Conservation (phyloP, 2,797 vertebrate genomes). For the Neosilurus hyrtlii region DNA sequence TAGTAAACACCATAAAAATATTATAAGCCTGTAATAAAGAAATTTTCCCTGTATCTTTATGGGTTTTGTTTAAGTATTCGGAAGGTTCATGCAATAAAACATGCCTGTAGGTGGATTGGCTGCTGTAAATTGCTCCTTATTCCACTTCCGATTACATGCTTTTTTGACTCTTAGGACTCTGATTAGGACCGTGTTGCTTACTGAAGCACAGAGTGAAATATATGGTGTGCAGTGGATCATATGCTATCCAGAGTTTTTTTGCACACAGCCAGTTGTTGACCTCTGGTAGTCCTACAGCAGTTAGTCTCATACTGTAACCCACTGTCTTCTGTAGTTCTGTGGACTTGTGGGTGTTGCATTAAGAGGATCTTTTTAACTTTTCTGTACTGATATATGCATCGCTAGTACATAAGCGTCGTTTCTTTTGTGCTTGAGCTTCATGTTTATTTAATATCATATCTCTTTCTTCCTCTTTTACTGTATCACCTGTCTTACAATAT, state of each 20-base stretch:
- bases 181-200: constrained; percentile 63
- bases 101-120: constrained; percentile 34
- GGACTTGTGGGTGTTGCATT: background rate
- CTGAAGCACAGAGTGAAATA: constrained; percentile 40
- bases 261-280: constrained; percentile 11
- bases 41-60: constrained; percentile 26
- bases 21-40: constrained; percentile 62
- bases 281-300: constrained; percentile 3
- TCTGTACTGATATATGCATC: background rate
- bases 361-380: background rate
- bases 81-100: constrained; percentile 58
- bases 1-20: constrained; percentile 64
- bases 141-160: constrained; percentile 75
- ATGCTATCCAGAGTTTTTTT: background rate
- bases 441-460: background rate
- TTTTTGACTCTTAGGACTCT: constrained; percentile 68
- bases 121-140: constrained; percentile 29
- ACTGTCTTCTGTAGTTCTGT: background rate
- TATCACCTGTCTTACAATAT: constrained; percentile 1
- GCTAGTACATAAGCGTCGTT: background rate
- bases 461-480: background rate
- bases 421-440: background rate
- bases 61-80: constrained; percentile 58
- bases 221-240: constrained; percentile 15
- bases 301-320: background rate